Percentiles rank a stretch among this genome's conserved stretches.
phyloP scores from a whole-genome alignment of 2,113 vertebrate genomes.

The Psophia crepitans region DNA sequence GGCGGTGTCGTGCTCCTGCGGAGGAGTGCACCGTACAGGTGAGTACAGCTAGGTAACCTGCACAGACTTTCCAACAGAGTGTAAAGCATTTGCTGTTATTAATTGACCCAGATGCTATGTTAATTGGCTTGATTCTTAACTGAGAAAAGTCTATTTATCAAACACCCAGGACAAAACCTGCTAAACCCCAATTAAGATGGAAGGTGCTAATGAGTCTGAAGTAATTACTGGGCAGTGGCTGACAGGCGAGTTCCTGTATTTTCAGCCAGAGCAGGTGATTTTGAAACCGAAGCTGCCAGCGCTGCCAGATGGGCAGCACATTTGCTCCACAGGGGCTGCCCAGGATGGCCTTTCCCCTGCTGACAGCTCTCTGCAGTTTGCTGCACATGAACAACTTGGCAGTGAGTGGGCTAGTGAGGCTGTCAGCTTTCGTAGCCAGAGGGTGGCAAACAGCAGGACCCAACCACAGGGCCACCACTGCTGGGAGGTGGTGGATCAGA shows the following conservation, averaged over 20 bases:
- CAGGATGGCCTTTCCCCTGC: constrained; percentile 35
- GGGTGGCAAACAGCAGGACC: accelerated
- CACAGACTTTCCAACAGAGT: not conserved
- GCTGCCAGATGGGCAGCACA: constrained; percentile 71
- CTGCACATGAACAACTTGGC: not conserved
- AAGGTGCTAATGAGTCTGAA: constrained; percentile 66
- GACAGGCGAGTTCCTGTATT: constrained; percentile 75
- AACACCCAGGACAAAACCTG: constrained; percentile 34
- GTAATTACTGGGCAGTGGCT: constrained; percentile 68
- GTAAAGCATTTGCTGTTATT: not conserved
- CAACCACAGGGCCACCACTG: not conserved
- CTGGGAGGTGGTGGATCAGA: not conserved
- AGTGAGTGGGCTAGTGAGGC: accelerated
- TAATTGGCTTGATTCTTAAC: constrained; percentile 51
- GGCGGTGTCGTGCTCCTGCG: not conserved
- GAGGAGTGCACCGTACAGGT: too few relatives aligned
- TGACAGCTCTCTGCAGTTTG: constrained; percentile 40
- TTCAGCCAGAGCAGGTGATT: constrained; percentile 75
- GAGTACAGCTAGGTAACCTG: not conserved
- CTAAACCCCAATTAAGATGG: constrained; percentile 72
- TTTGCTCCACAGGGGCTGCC: constrained; percentile 20
- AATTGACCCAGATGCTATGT: not conserved
- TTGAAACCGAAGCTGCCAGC: constrained; percentile 81
- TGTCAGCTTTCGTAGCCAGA: not conserved
- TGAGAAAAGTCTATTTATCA: constrained; percentile 4